Percentiles rank a stretch among this genome's conserved stretches.
Evolutionary conservation across 2,113 vertebrate species (phyloP).

Genomic region (Balaenoptera acutorostrata): DNA sequence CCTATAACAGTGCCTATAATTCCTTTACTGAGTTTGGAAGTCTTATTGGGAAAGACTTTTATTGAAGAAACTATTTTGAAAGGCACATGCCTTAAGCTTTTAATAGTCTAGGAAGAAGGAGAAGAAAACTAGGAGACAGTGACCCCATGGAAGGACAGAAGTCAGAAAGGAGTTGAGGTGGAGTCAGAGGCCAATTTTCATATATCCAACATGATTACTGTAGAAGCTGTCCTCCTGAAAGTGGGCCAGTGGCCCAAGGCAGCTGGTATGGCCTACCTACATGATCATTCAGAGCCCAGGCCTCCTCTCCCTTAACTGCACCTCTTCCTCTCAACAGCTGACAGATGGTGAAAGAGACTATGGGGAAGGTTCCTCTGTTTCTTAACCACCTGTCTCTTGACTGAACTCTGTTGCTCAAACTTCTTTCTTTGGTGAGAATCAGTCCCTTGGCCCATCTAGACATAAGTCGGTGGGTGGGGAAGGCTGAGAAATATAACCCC

Average conservation of each 20-base stretch:
- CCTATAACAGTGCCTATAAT: neutral
- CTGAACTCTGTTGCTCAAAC: neutral
- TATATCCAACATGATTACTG: neutral
- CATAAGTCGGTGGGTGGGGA: neutral
- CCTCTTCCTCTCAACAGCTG: neutral
- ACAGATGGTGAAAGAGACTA: neutral
- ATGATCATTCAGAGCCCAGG: too few relatives aligned
- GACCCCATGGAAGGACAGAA: neutral
- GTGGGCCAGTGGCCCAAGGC: neutral
- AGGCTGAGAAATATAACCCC: neutral
- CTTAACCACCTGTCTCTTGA: neutral
- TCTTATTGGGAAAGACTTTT: neutral
- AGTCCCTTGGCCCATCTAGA: neutral
- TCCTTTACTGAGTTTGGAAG: conserved; percentile 11
- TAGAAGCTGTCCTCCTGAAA: neutral
- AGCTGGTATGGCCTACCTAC: too few relatives aligned
- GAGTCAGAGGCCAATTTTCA: neutral
- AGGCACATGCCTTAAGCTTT: neutral
- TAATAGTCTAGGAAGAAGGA: neutral
- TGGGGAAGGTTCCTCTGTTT: neutral
- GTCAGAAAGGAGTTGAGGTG: neutral
- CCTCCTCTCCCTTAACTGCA: fast-evolving
- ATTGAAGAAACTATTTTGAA: conserved; percentile 13
- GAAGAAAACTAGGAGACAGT: neutral
- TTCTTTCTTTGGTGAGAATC: neutral